Conservation (phyloP, 2,888 invertebrate genomes). For the Drosophila acutilabella region DNA sequence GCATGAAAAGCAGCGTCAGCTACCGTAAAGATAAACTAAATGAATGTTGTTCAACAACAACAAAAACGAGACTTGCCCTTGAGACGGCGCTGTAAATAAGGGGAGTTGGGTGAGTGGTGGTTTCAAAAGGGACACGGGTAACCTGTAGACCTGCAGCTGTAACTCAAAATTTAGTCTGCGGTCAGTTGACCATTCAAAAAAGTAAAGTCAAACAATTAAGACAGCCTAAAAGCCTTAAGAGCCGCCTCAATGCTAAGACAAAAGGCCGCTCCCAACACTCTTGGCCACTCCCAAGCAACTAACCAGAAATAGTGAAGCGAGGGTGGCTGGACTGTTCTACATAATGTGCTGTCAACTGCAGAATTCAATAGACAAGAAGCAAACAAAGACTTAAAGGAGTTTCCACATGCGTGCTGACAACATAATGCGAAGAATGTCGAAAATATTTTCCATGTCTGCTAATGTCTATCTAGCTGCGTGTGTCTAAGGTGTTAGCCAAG, state of each 20-base stretch:
- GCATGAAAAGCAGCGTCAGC: constrained; percentile 5
- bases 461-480: constrained; percentile 43
- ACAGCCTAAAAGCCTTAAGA: constrained; percentile 67
- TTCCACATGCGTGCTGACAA: constrained; percentile 65
- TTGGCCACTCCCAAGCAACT: constrained; percentile 30
- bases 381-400: constrained; percentile 39
- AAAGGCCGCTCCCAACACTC: constrained; percentile 36
- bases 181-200: constrained; percentile 35
- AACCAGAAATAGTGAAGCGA: too few relatives aligned
- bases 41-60: constrained; percentile 24
- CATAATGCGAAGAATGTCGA: constrained; percentile 70
- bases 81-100: constrained; percentile 4
- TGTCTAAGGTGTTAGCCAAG: constrained; percentile 29
- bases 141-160: constrained; percentile 9
- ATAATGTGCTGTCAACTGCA: constrained; percentile 49
- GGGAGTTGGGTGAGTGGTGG: neutral
- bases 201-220: constrained; percentile 72
- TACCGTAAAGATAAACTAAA: constrained; percentile 45
- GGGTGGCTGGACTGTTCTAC: constrained; percentile 22
- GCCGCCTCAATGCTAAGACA: constrained; percentile 41
- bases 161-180: neutral
- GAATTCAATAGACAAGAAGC: constrained; percentile 31
- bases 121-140: neutral
- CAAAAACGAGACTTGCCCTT: constrained; percentile 19
- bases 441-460: constrained; percentile 69